These are phyloP conservation scores for Byasa hedistus DNA, from an alignment of 2,888 invertebrate genomes.

Conservation along the genomic window DNA sequence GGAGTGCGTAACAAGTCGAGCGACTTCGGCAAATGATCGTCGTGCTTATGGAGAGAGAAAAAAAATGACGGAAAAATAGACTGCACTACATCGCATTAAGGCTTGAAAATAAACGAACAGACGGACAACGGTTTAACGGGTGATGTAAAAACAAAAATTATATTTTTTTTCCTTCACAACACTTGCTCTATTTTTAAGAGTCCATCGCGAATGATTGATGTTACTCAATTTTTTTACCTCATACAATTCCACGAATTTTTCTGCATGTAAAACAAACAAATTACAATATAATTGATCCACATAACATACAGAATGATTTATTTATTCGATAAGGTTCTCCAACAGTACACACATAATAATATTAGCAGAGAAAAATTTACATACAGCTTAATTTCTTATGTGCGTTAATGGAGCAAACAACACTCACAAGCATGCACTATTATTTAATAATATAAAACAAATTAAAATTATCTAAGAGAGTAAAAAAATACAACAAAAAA, in stretches of 20 bases:
- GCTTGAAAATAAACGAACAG: not conserved
- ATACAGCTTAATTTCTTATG: too few species aligned
- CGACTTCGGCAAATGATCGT: not conserved
- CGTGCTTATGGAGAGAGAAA: not conserved
- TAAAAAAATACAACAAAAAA: too few species aligned
- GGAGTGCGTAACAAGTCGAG: not conserved
- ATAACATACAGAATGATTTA: too few species aligned
- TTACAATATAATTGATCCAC: not conserved
- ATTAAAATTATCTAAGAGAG: too few species aligned
- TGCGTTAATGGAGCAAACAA: too few species aligned
- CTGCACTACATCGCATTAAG: not conserved
- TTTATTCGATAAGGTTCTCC: too few species aligned
- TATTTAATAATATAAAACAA: too few species aligned
- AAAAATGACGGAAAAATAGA: not conserved
- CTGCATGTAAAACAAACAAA: not conserved
- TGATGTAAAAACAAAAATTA: not conserved
- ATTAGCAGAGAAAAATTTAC: too few species aligned
- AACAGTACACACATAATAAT: too few species aligned
- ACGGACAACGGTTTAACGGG: not conserved
- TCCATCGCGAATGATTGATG: slow-evolving; percentile 18
- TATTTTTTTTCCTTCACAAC: not conserved
- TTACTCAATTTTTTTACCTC: not conserved
- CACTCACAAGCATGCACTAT: too few species aligned
- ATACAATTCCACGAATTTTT: not conserved
- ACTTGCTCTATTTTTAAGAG: slow-evolving; percentile 16